Evolutionary conservation across 2,113 vertebrate genomes (phyloP).

Genomic region (Thomomys bottae): DNA sequence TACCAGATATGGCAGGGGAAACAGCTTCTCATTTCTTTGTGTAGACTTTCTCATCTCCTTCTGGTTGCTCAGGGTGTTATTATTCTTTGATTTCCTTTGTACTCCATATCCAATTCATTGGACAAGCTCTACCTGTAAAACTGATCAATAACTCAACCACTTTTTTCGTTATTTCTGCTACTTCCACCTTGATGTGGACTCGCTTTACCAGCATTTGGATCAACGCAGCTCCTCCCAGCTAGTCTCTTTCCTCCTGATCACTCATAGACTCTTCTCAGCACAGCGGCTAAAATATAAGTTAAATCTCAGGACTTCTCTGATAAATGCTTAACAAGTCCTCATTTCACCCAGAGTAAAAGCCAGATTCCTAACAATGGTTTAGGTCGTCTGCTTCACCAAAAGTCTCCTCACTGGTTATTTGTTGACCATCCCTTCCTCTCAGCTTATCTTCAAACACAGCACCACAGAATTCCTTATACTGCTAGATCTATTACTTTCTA

Average conservation of each 20-base stretch:
- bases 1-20: neutral
- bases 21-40: neutral
- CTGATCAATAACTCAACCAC: neutral
- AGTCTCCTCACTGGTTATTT: neutral
- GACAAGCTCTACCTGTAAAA: neutral
- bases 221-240: neutral
- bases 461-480: neutral
- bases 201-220: too few species aligned
- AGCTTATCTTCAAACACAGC: too few species aligned
- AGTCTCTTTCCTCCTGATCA: neutral
- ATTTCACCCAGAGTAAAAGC: neutral
- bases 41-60: neutral
- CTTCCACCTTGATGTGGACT: neutral
- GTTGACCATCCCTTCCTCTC: neutral
- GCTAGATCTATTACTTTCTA: neutral
- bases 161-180: neutral
- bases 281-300: neutral
- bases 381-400: too few species aligned
- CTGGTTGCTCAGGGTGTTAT: neutral
- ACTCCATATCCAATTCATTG: neutral
- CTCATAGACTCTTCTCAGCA: neutral
- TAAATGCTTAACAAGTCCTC: neutral
- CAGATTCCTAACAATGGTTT: neutral
- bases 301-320: too few species aligned
- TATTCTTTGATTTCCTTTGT: neutral